Base-by-base conservation (phyloP, 2,888 invertebrate species). In the Clanis bilineata region DNA sequence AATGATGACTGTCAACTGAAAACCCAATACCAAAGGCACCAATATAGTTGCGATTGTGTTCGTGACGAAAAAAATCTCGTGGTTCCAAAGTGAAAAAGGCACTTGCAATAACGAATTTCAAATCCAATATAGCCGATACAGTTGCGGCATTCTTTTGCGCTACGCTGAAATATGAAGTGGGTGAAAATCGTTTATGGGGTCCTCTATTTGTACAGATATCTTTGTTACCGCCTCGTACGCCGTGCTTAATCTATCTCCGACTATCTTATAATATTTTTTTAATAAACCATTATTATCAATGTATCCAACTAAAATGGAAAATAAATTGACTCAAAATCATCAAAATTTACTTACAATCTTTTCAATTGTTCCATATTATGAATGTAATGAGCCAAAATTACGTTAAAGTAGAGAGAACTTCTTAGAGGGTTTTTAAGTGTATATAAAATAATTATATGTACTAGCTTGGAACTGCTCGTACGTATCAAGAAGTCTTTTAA, bases 41-140 rank as follows among this genome's bases (percentile, higher is more conserved):
- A 81, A 80, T 79, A 81, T 76, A 83, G 76, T 77, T 76, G 74
- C 73, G 66, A 77, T 78, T 76, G 79, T 72, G 70, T 76, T 73
- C 74, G 75, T 76, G 68, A 77, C 79, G 79, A 74, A 78, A 80
- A 85, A 86, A 85, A 85, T 83, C 83, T 83, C 82, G 71, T 72
- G 66, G 70, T 64, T 63, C 64, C 71, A 77, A 85, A 84, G 83
- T 79, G 79, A 79, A 85, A 85, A 85, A 82, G 77, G 74, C 83
- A 77, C 79, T 82, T 80, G 85, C 83, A 86, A 85, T 87, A 88
- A 86, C 85, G 84, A 86, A 85, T 84, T 86, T 84, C 74, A 84
- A 88, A 87, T 87, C 85, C 86, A 85, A 88, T 88, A 85, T 76
- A 79, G 72, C 68, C 70, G 67, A 76, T 69, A 67, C 74, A 67